Base-by-base conservation (phyloP, 2,797 vertebrate genomes). In the Dryobates pubescens region DNA sequence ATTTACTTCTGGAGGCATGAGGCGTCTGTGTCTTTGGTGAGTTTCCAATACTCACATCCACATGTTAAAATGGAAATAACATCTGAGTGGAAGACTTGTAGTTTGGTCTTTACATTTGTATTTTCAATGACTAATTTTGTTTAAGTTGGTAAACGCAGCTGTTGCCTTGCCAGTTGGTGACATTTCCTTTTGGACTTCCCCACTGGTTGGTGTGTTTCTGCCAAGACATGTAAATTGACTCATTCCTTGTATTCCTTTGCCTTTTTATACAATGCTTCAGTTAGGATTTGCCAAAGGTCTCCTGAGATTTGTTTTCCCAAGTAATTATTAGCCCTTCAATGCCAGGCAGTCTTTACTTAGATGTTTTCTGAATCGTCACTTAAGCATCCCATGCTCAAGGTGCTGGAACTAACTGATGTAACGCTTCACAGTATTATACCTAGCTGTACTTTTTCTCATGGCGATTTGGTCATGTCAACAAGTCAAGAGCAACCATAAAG, bases 111-210 rank as follows among this genome's bases (percentile, higher is more conserved):
- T 65, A 94, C 90, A 95, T 92, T 94, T 95, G 79, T 95, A 95
- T 96, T 96, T 96, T 95, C 94, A 96, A 92, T 95, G 94, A 96
- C 95, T 95, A 94, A 95, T 94, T 94, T 87, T 96, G 95, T 96
- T 96, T 92, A 85, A 96, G 91, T 96, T 96, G 90, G 95, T 96
- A 96, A 96, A 96, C 90, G 95, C 96, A 96, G 96, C 93, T 96
- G 95, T 56, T 96, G 95, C 95, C 78, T 95, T 94, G 94, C 95
- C 96, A 96, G 95, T 96, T 96, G 95, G 95, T 96, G 96, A 96
- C 95, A 96, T 96, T 96, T 96, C 94, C 93, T 96, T 96, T 96
- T 96, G 96, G 96, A 96, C 96, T 92, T 93, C 91, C 88, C 86
- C 86, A 4, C 93, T 80, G 75, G 78, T 72, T 95, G 70, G 69